Conservation (phyloP, 2,888 invertebrate genomes). For the Mallateleia sp. region DNA sequence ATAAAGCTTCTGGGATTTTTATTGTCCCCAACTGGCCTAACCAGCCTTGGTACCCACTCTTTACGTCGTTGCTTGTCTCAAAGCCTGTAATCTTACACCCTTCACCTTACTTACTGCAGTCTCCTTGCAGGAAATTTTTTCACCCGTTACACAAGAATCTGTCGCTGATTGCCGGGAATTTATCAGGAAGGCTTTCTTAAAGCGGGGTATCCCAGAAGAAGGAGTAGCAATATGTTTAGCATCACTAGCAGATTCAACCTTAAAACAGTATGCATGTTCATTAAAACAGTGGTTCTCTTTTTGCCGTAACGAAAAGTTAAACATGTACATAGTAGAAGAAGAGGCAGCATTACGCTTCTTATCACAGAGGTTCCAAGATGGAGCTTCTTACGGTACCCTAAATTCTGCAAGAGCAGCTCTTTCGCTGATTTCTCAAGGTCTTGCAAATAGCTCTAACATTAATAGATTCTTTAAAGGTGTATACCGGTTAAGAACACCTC, state of each 20-base stretch:
- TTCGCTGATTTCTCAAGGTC: constrained; percentile 16
- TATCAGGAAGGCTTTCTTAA: constrained; percentile 34
- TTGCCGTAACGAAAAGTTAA: constrained; percentile 37
- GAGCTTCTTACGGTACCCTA: constrained; percentile 64
- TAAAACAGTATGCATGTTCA: constrained; percentile 75
- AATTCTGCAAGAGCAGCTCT: constrained; percentile 65
- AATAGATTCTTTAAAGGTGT: constrained; percentile 23
- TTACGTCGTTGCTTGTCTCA: neutral
- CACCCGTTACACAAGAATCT: constrained; percentile 34
- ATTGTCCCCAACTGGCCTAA: constrained; percentile 64
- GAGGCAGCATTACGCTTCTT: constrained; percentile 55
- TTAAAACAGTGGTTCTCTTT: constrained; percentile 78
- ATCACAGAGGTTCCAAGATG: constrained; percentile 49
- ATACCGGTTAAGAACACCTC: neutral
- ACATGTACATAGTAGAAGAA: constrained; percentile 15
- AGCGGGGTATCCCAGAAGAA: constrained; percentile 34
- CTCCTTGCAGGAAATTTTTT: constrained; percentile 38
- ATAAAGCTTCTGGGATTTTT: constrained; percentile 44
- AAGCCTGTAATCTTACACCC: constrained; percentile 52
- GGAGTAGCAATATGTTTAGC: constrained; percentile 65
- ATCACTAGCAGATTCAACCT: constrained; percentile 73
- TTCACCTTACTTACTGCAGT: constrained; percentile 37
- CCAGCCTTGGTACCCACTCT: constrained; percentile 54
- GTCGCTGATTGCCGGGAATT: constrained; percentile 37
- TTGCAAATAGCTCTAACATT: neutral